Evolutionary conservation across 2,797 vertebrate species (phyloP).

Genomic region (Taeniopygia guttata): DNA sequence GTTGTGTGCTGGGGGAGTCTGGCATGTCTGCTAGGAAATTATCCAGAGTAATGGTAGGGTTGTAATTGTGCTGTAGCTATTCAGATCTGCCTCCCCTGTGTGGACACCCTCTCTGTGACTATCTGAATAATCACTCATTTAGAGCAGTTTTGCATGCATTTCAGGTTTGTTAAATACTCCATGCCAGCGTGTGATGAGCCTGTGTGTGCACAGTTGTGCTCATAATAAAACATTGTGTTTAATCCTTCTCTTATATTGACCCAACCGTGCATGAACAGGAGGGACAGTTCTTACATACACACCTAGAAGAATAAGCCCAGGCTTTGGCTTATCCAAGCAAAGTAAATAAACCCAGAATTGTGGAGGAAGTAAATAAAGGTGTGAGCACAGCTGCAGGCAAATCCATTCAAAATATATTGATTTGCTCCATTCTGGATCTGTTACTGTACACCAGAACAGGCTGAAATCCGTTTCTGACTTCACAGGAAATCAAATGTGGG

Average conservation of each 20-base stretch:
- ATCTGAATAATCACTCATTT: constrained; percentile 24
- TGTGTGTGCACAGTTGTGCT: background rate
- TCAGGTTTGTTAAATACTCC: background rate
- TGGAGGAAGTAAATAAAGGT: constrained; percentile 25
- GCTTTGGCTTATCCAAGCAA: background rate
- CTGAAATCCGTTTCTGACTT: background rate
- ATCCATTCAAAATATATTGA: background rate
- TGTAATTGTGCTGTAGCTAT: constrained; percentile 41
- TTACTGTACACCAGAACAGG: background rate
- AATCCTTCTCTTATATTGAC: background rate
- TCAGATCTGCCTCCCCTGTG: constrained; percentile 19
- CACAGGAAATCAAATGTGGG: background rate
- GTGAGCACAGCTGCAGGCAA: background rate
- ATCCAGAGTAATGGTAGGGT: background rate
- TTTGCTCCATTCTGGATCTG: background rate
- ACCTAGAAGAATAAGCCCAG: background rate
- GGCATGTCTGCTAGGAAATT: constrained; percentile 3
- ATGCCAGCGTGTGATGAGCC: background rate
- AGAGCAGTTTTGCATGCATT: background rate
- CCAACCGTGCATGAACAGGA: background rate
- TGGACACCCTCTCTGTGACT: background rate
- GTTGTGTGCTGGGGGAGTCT: constrained; percentile 26
- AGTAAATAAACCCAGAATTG: background rate
- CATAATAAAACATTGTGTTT: background rate
- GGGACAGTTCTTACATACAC: background rate